Conservation (phyloP, 1,140 invertebrate species). For the Trinorchestia longiramus region DNA sequence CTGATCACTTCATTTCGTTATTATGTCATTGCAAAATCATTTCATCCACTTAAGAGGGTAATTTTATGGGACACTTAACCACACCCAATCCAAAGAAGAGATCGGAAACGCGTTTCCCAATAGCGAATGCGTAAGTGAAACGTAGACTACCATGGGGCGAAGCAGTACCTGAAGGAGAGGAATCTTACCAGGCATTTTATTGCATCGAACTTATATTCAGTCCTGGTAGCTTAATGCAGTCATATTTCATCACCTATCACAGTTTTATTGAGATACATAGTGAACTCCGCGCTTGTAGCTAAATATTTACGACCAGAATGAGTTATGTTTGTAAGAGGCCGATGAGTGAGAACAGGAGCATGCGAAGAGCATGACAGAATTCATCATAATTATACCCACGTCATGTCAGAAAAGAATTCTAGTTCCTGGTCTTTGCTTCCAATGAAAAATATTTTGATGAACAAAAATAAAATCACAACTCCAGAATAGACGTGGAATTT, state of each 20-base stretch:
- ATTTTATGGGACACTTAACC: not conserved
- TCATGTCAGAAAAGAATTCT: not conserved
- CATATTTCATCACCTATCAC: not conserved
- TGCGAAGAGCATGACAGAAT: too few species aligned
- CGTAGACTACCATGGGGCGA: not conserved
- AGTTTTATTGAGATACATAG: not conserved
- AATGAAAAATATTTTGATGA: not conserved
- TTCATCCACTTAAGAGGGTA: not conserved
- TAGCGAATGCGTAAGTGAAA: not conserved
- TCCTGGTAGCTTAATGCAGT: not conserved
- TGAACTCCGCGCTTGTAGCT: not conserved
- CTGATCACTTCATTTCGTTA: too few species aligned
- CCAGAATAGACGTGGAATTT: not conserved
- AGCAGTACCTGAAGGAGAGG: not conserved
- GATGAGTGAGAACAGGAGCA: too few species aligned
- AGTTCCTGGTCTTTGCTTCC: not conserved
- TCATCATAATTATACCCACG: too few species aligned
- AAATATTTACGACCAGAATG: not conserved
- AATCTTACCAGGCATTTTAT: not conserved
- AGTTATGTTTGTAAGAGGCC: not conserved
- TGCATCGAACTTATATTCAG: not conserved
- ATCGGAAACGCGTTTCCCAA: not conserved
- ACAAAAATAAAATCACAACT: not conserved
- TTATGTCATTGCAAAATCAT: too few species aligned
- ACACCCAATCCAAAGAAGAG: not conserved